These are phyloP conservation scores for Cheilosia urbana DNA, from an alignment of 2,888 invertebrate genomes.

Conservation along the genomic window DNA sequence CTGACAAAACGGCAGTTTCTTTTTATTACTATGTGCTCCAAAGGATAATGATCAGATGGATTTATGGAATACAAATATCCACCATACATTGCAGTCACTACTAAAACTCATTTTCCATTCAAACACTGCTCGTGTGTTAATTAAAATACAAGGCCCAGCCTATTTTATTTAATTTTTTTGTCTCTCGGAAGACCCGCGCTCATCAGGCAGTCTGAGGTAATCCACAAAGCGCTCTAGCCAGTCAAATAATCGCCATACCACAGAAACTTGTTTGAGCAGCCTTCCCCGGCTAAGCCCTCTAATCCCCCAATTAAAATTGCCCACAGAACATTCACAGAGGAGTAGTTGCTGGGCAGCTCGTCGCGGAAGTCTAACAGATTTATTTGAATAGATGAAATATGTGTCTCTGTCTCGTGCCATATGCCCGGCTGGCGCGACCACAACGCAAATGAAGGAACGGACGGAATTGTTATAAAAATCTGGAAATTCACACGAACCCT, in stretches of 20 bases:
- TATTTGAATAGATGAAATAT: slow-evolving; percentile 66
- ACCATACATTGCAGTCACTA: no score
- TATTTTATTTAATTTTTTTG: not conserved
- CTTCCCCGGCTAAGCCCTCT: slow-evolving; percentile 50
- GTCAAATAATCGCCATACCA: slow-evolving; percentile 62
- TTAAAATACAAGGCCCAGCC: not conserved
- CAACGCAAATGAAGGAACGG: slow-evolving; percentile 30
- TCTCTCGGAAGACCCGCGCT: not conserved
- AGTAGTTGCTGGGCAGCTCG: slow-evolving; percentile 10
- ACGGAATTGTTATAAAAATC: slow-evolving; percentile 20
- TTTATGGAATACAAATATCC: no score
- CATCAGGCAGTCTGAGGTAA: slow-evolving; percentile 1
- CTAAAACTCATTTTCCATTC: no score
- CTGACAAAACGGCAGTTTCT: not conserved
- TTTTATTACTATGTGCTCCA: not conserved
- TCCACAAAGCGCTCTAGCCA: slow-evolving; percentile 5
- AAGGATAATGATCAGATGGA: not conserved
- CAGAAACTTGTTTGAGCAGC: slow-evolving; percentile 61
- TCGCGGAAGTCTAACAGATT: slow-evolving; percentile 45
- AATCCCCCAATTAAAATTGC: slow-evolving; percentile 71
- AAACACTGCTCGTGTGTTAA: not conserved
- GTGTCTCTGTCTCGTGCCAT: slow-evolving; percentile 61
- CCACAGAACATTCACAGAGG: slow-evolving; percentile 31
- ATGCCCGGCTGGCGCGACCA: slow-evolving; percentile 28
- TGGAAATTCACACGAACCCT: slow-evolving; percentile 54